A percentile compares a stretch with the other conserved stretches of the same genome.
Evolutionary conservation across 1,140 invertebrate species (phyloP).

Genomic region (Limonius californicus): DNA sequence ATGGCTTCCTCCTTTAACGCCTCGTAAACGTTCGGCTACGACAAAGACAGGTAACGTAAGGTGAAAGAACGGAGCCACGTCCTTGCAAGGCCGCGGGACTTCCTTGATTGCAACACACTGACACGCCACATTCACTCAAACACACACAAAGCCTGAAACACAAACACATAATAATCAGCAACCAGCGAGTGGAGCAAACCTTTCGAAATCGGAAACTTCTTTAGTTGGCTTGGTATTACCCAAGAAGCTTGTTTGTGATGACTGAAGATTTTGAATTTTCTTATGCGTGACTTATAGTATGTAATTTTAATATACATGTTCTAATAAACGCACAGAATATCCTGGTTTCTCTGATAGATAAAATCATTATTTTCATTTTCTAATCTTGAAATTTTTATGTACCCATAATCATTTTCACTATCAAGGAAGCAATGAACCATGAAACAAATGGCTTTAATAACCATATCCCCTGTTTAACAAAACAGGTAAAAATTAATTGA

Average conservation of each 20-base stretch:
- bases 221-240: neutral
- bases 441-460: no score
- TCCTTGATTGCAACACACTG: constrained; percentile 38
- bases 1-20: neutral
- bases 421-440: no score
- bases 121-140: constrained; percentile 1
- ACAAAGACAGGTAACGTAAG: constrained; percentile 23
- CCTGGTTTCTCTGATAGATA: no score
- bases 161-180: constrained; percentile 1
- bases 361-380: no score
- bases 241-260: neutral
- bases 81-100: constrained; percentile 42
- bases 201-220: constrained; percentile 13
- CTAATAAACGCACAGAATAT: no score
- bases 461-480: no score
- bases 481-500: no score
- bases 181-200: constrained; percentile 4
- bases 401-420: no score
- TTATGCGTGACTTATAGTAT: no score
- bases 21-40: neutral
- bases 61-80: constrained; percentile 36
- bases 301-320: no score
- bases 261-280: neutral
- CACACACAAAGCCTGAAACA: constrained; percentile 7
- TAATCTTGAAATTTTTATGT: no score